Base-by-base conservation (phyloP, 2,888 invertebrate genomes). In the Anorthoa munda region DNA sequence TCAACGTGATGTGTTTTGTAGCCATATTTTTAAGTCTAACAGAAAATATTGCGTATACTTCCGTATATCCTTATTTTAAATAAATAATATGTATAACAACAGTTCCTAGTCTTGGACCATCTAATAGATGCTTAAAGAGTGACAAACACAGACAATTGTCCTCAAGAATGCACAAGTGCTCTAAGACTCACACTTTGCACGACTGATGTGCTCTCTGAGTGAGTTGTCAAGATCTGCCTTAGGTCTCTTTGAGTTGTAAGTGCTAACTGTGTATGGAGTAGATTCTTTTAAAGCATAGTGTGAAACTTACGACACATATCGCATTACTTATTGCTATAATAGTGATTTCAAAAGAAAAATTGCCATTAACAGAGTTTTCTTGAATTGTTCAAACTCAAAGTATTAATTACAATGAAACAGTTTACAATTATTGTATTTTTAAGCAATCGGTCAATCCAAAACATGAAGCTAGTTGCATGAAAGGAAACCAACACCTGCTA, bases 101-200 rank as follows among this genome's bases (percentile, higher is more conserved):
- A 48, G 12, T n/a, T 13, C 50, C 15, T 23, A 56, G 13, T 21
- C 23, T 18, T 46, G 13, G 12, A 48, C 13, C n/a, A 55, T 61
- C 45, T 61, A 50, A 77, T 61, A 46, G 51, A 65, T 26, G n/a
- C 61, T 75, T 56, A 51, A 61, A 61, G 51, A 67, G 73, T 73
- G 79, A 78, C 64, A 53, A 67, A 72, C 50, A 45, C 39, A 18
- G 31, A 9, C 67, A 18, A 60, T 79, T 68, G 73, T 78, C 17
- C 31, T 31, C 15, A 51, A 50, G 45, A 64, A 50, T 64, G 58
- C 50, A 39, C 64, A 51, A 72, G 66, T 50, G 64, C 46, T n/a
- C 39, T 13, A 21, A 31, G 26, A 23, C 53, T 58, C 12, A 21
- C 45, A 55, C 53, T 64, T 67, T 46, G 46, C 51, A 60, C 55